Evolutionary conservation across 2,888 invertebrate genomes (phyloP), one percentile per base, ranked within the genome.

Genomic region (Leptopterna dolabrata): DNA sequence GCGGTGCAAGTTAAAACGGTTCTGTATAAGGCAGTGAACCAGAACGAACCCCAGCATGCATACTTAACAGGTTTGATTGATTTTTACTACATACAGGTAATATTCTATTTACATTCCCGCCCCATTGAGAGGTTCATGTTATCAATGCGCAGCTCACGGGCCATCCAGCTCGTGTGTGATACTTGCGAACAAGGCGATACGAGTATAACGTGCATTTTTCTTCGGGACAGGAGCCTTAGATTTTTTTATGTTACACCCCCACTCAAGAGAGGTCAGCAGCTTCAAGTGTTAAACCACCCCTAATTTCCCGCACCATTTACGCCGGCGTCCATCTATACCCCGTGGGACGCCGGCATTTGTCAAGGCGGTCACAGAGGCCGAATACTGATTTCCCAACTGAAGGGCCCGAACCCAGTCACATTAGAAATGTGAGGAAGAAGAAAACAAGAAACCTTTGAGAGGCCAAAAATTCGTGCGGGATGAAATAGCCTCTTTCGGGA

Each of bases 261-360:
- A 41, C 55, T n/a, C 24, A 55, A 24, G 55, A 13, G 11, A 63
- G 63, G 24, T 63, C 55, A 55, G n/a, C 63, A 2, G 24, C 13
- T 29, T 4, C 9, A 16, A 41, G 73, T 76, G 73, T 76, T 76
- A 41, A 76, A 76, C 36, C 16, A 76, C 73, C 73, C 73, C 19
- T 76, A 76, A 76, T 76, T 76, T 76, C 36, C 73, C 73, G 73
- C 73, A 16, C 73, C 73, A 76, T 76, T 76, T 76, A 30, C 73
- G 73, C 30, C 30, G 16, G 16, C 41, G 41, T 76, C 36, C 41
- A 41, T 41, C 73, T 41, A 9, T 11, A 55, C 36, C 70, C 73
- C 36, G 73, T 76, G 73, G 73, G 41, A 41, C 63, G n/a, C 63
- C 41, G 3, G 41, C 73, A 76, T 76, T 76, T 76, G 73, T 76